Conservation (phyloP, 1,140 invertebrate species). For the Diachasma alloeum region DNA sequence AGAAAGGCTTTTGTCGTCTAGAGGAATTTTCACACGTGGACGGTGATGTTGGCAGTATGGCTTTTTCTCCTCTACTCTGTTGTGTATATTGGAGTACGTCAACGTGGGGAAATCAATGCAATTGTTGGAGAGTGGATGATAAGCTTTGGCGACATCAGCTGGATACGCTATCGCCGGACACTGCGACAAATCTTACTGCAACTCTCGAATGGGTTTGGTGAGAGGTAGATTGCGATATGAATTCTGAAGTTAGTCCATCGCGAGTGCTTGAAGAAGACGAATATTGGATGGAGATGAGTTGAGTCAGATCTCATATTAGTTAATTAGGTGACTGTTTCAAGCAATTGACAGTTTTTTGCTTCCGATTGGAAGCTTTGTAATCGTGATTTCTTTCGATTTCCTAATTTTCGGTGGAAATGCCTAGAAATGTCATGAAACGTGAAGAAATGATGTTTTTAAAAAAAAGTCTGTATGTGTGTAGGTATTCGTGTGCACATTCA, state of each 20-base stretch:
- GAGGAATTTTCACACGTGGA: neutral
- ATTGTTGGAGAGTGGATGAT: neutral
- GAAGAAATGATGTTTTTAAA: no score
- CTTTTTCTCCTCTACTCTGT: neutral
- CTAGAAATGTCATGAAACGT: no score
- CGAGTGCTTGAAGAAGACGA: neutral
- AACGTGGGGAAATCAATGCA: neutral
- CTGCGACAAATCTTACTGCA: neutral
- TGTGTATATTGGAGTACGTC: neutral
- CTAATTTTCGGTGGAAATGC: no score
- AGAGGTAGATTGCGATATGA: neutral
- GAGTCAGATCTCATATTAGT: no score
- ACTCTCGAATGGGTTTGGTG: neutral
- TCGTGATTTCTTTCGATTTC: no score
- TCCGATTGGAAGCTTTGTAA: no score
- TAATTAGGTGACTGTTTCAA: no score
- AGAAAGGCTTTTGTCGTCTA: conserved; percentile 5
- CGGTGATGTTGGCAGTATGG: neutral
- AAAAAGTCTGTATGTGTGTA: no score
- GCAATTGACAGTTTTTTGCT: no score
- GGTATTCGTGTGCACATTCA: no score
- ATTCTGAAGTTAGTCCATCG: neutral
- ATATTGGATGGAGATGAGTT: no score
- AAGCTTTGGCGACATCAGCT: neutral
- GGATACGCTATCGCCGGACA: neutral